Conservation (phyloP, 2,888 invertebrate genomes). For the Dasysyrphus albostriatus region DNA sequence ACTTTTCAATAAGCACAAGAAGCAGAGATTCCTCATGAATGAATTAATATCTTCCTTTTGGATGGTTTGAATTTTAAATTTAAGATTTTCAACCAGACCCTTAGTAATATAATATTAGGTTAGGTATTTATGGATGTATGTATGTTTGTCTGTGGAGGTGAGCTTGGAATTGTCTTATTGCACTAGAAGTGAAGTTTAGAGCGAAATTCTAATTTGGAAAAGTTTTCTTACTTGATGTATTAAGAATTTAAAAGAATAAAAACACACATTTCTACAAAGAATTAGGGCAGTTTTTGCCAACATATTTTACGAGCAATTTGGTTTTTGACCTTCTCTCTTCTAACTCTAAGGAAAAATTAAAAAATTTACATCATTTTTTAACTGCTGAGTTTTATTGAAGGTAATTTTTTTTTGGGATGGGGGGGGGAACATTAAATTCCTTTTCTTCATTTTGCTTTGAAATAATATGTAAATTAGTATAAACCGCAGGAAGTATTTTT, state of each 20-base stretch:
- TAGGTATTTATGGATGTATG: too few species aligned
- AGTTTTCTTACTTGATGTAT: background rate
- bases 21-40: slow-evolving; percentile 19
- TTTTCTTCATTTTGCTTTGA: background rate
- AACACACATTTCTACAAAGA: background rate
- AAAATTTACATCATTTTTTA: background rate
- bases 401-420: background rate
- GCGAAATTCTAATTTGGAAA: background rate
- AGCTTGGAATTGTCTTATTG: background rate
- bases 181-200: background rate
- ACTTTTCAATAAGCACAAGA: slow-evolving; percentile 1
- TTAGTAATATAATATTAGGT: background rate
- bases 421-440: background rate
- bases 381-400: background rate
- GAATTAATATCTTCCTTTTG: slow-evolving; percentile 10
- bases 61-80: slow-evolving; percentile 27
- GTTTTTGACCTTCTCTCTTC: background rate
- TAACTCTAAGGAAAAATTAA: background rate
- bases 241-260: background rate
- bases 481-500: background rate
- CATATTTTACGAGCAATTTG: slow-evolving; percentile 1
- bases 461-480: background rate
- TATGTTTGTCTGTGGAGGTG: background rate
- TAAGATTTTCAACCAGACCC: background rate
- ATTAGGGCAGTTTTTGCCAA: background rate